Percentiles rank a stretch among this genome's conserved stretches.
Evolutionary conservation across 2,113 vertebrate species (phyloP).

Genomic region (Syrrhaptes paradoxus): DNA sequence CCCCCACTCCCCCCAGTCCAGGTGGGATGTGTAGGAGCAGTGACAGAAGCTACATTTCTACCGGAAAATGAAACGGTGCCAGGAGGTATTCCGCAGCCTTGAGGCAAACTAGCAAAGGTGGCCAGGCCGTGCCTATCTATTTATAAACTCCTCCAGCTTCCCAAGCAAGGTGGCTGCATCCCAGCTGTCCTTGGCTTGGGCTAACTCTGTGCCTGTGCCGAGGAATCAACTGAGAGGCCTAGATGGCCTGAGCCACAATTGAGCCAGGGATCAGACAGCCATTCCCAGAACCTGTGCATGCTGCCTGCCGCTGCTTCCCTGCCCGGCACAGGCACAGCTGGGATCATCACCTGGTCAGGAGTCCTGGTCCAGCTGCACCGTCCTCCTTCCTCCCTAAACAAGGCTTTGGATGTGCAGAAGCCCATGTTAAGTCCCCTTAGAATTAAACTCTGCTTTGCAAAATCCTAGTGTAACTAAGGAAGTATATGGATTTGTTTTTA

Average conservation of each 20-base stretch:
- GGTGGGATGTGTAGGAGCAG: not conserved
- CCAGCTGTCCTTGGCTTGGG: not conserved
- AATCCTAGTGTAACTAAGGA: not conserved
- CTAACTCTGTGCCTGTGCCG: not conserved
- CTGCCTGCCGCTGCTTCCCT: not conserved
- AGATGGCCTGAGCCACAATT: not conserved
- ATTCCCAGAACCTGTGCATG: not conserved
- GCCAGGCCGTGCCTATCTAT: not conserved
- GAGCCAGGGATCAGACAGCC: not conserved
- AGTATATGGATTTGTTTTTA: not conserved
- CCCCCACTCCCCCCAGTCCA: not conserved
- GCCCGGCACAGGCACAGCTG: not conserved
- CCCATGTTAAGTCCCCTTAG: not conserved
- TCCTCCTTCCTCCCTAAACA: not conserved
- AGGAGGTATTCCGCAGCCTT: not conserved
- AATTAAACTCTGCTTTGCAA: not conserved
- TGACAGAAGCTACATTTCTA: not conserved
- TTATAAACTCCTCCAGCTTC: not conserved
- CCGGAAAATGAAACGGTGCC: not conserved
- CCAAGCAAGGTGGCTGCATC: not conserved
- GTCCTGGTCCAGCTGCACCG: fast-evolving
- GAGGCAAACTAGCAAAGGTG: not conserved
- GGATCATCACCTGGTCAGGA: not conserved
- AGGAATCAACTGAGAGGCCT: not conserved
- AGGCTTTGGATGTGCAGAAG: not conserved